Conservation (phyloP, 2,113 vertebrate genomes). For the Sigmodon hispidus region DNA sequence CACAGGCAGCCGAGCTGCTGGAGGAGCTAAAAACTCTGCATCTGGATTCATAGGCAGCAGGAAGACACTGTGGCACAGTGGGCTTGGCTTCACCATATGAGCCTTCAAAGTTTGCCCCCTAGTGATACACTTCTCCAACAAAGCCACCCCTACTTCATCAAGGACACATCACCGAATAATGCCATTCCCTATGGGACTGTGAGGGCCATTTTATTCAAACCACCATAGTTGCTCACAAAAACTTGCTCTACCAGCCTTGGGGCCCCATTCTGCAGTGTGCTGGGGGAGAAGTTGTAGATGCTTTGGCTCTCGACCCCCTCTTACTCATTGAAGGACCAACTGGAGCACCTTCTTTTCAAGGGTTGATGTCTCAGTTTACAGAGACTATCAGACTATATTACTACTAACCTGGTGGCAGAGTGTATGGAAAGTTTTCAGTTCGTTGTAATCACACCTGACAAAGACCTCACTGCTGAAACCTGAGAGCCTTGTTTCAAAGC, state of each 20-base stretch:
- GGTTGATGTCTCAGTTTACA: neutral
- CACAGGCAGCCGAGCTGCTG: neutral
- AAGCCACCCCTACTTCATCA: neutral
- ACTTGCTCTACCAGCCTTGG: neutral
- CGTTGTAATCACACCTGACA: neutral
- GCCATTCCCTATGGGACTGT: neutral
- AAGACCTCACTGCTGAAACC: neutral
- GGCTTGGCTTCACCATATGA: neutral
- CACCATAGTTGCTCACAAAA: neutral
- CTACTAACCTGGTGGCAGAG: neutral
- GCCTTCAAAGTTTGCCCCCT: neutral
- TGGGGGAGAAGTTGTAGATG: neutral
- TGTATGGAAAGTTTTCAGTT: neutral
- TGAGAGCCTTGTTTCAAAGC: neutral
- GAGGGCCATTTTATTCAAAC: neutral
- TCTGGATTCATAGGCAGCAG: neutral
- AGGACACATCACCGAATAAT: neutral
- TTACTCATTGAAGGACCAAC: neutral
- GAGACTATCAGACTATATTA: neutral
- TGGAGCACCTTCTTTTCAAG: neutral
- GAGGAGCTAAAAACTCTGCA: neutral
- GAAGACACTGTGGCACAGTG: neutral
- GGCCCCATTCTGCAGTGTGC: neutral
- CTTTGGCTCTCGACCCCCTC: neutral
- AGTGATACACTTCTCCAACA: neutral